These are phyloP conservation scores for Drosophila virilis DNA, from an alignment of 1,140 invertebrate species.

Conservation along the genomic window DNA sequence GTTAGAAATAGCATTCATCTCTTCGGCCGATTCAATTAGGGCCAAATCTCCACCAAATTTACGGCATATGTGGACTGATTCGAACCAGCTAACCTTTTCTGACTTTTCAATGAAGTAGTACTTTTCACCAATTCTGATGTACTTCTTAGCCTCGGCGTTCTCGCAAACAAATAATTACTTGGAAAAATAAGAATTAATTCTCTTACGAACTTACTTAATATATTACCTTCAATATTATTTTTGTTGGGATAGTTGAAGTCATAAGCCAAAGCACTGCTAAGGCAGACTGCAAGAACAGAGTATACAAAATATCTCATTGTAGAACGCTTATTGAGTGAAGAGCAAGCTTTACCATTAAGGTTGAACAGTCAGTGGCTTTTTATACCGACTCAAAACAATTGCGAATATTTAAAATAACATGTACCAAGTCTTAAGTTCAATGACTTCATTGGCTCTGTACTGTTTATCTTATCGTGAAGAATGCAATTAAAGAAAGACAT, in stretches of 20 bases:
- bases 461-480: too few relatives aligned
- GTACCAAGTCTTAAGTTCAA: too few relatives aligned
- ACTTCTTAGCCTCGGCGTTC: not conserved
- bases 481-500: too few relatives aligned
- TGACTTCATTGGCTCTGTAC: too few relatives aligned
- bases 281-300: not conserved
- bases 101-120: conserved; percentile 18
- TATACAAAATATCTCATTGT: not conserved
- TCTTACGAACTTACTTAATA: not conserved
- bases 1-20: conserved; percentile 24
- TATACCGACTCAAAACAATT: too few relatives aligned
- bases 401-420: too few relatives aligned
- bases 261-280: not conserved
- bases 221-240: not conserved
- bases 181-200: not conserved
- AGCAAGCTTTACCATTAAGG: not conserved
- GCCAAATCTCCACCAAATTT: conserved; percentile 30
- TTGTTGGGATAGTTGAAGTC: conserved; percentile 16
- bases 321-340: too few relatives aligned
- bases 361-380: too few relatives aligned
- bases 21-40: conserved; percentile 14
- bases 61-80: conserved; percentile 25
- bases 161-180: conserved; percentile 3
- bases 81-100: conserved; percentile 21
- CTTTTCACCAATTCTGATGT: conserved; percentile 20